Base-by-base conservation (phyloP, 2,113 vertebrate species). In the Scatophagus argus region DNA sequence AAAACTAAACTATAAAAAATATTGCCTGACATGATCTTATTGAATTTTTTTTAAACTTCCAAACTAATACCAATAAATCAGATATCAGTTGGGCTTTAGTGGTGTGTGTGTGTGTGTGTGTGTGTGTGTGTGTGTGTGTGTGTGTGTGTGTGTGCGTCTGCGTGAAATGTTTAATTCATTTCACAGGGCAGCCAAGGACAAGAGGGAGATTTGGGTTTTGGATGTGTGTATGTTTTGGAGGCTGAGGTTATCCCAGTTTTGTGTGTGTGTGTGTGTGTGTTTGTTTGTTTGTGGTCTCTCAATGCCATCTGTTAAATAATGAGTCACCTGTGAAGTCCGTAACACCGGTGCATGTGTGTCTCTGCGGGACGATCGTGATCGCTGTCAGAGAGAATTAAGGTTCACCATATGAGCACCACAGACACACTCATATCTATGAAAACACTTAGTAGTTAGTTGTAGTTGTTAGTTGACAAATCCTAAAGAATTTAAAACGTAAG, bases 281-380 rank as follows among this genome's bases (percentile, higher is more conserved):
- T 21, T 46, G 52, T 65, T 52, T 77, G 74, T 81, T 68, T 65
- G 55, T 38, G 31, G 54, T 79, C 74, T 79, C 73, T 75, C 66
- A 59, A 8, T 27, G 67, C 87, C 83, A 91, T 88, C 81, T 91
- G 89, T 64, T 89, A 74, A 81, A 71, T 79, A 86, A 88, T 85
- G 74, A 85, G 63, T 88, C 88, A 86, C 84, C 79, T 87, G 87
- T 79, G 76, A 73, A 55, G 79, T 34, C 56, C 56, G 39, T 27
- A 61, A 46, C 44, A 63, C 64, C 41, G 8, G 54, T 49, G 34
- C 25, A 23, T 39, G 51, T 54, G 52, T 27, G 58, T 84, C 52
- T 82, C 80, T 55, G 77, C 12, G 19, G 82, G 79, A 31, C 29
- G 14, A 21, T 60, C 9, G 6, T 69, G 38, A 58, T 69, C 29